Percentiles rank a stretch among this genome's conserved stretches.
These are phyloP conservation scores for Morone saxatilis DNA, from an alignment of 2,113 vertebrate species.

Conservation along the genomic window DNA sequence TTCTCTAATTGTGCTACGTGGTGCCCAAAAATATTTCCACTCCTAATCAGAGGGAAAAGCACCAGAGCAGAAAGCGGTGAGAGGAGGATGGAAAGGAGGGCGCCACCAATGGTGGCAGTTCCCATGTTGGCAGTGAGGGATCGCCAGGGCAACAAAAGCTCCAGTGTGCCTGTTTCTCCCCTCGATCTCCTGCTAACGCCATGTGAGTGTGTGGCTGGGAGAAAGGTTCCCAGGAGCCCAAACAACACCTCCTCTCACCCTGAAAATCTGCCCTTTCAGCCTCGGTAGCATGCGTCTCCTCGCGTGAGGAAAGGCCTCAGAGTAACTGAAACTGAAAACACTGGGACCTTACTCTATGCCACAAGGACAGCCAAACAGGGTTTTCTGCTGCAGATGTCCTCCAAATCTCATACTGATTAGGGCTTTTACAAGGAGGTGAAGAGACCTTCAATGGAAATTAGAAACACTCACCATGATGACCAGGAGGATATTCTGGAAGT, in stretches of 20 bases:
- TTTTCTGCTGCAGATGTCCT: not conserved
- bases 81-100: conserved; percentile 1
- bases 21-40: conserved; percentile 32
- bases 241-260: conserved; percentile 64
- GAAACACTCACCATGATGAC: conserved; percentile 92
- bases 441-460: not conserved
- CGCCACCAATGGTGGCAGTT: conserved; percentile 2
- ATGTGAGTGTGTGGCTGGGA: conserved; percentile 23
- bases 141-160: conserved; percentile 61
- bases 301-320: not conserved
- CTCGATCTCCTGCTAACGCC: conserved; percentile 27
- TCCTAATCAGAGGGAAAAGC: conserved; percentile 10
- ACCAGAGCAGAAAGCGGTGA: conserved; percentile 24
- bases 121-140: conserved; percentile 48
- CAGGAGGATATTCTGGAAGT: conserved; percentile 96
- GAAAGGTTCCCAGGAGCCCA: conserved; percentile 49
- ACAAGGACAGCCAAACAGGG: not conserved
- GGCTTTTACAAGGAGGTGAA: not conserved
- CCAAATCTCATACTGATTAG: conserved; percentile 4
- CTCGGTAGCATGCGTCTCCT: conserved; percentile 3
- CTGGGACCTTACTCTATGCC: not conserved
- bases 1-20: conserved; percentile 15
- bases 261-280: conserved; percentile 60
- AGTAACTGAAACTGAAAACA: not conserved
- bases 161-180: conserved; percentile 34